phyloP scores from a whole-genome alignment of 2,797 vertebrate species.

The Sphenodon punctatus region DNA sequence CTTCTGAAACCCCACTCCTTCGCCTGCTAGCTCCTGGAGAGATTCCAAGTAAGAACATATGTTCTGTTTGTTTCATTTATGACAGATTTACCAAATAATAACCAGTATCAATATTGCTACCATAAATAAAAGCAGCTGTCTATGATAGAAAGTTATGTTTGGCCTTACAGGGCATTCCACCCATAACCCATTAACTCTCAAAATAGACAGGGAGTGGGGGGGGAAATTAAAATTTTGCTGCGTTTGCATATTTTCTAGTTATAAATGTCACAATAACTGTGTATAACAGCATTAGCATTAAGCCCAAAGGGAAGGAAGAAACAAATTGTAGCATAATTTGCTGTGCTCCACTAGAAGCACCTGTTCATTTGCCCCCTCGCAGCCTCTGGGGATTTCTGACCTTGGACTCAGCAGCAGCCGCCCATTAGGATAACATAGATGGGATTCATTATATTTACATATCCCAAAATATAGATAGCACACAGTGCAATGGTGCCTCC shows the following conservation, averaged over 20 bases:
- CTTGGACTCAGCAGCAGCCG: constrained; percentile 18
- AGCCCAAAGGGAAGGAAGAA: constrained; percentile 51
- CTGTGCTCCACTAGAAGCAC: constrained; percentile 27
- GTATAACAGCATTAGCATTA: constrained; percentile 6
- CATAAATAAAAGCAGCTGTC: constrained; percentile 51
- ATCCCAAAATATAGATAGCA: constrained; percentile 11
- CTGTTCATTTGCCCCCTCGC: constrained; percentile 42
- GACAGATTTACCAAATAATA: constrained; percentile 43
- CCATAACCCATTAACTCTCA: constrained; percentile 35
- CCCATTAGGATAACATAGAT: neutral
- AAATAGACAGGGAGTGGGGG: constrained; percentile 22
- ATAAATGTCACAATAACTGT: constrained; percentile 32
- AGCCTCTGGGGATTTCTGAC: constrained; percentile 41
- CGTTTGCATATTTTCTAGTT: constrained; percentile 47
- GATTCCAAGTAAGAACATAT: constrained; percentile 21
- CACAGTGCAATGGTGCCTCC: constrained; percentile 16
- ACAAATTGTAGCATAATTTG: constrained; percentile 48
- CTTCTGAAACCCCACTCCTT: constrained; percentile 25
- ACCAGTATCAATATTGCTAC: constrained; percentile 46
- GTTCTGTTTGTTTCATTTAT: constrained; percentile 23
- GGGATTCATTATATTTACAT: constrained; percentile 18
- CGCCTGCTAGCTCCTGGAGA: constrained; percentile 12
- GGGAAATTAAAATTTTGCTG: constrained; percentile 24
- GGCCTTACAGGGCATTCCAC: constrained; percentile 35
- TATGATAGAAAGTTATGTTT: constrained; percentile 32